Evolutionary conservation across 2,888 invertebrate species (phyloP).

Genomic region (Hanleya hanleyi): DNA sequence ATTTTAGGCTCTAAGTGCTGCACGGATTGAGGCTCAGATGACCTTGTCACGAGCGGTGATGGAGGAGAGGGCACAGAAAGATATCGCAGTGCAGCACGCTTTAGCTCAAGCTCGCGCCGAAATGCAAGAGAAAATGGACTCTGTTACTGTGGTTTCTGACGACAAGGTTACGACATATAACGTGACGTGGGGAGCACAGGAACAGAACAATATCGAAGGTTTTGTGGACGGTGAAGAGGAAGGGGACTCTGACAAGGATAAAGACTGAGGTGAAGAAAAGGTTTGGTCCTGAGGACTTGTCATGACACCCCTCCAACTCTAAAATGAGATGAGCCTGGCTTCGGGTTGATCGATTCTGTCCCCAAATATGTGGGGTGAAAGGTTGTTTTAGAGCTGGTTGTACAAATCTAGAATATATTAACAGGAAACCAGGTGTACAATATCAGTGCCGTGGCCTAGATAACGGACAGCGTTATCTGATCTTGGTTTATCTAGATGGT

Average conservation of each 20-base stretch:
- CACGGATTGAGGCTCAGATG: constrained; percentile 70
- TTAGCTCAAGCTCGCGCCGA: constrained; percentile 62
- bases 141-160: constrained; percentile 60
- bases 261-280: too few relatives aligned
- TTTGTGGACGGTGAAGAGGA: constrained; percentile 49
- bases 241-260: constrained; percentile 42
- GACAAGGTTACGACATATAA: constrained; percentile 53
- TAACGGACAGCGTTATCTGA: too few relatives aligned
- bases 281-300: too few relatives aligned
- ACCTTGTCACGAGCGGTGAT: constrained; percentile 65
- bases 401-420: too few relatives aligned
- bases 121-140: constrained; percentile 63
- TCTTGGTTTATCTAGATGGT: too few relatives aligned
- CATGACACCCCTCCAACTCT: too few relatives aligned
- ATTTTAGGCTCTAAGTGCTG: constrained; percentile 65
- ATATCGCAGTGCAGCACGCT: constrained; percentile 70
- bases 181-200: constrained; percentile 47
- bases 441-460: too few relatives aligned
- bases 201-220: constrained; percentile 44
- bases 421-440: too few relatives aligned
- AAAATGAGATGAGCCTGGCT: too few relatives aligned
- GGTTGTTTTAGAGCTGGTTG: too few relatives aligned
- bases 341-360: too few relatives aligned
- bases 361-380: too few relatives aligned
- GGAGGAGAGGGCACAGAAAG: constrained; percentile 70